Conservation (phyloP, 2,113 vertebrate species). For the Chionis minor region DNA sequence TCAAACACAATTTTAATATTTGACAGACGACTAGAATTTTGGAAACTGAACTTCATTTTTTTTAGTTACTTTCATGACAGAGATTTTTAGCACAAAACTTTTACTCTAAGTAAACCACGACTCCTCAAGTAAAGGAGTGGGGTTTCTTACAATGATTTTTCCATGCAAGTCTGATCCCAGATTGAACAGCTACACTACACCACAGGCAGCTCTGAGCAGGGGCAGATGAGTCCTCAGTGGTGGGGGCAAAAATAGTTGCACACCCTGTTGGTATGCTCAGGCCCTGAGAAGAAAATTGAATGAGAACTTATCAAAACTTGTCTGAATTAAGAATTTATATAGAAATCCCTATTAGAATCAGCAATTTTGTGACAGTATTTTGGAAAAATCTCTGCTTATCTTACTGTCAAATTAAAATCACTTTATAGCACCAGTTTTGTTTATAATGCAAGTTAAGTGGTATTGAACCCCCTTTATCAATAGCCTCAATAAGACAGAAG, state of each 20-base stretch:
- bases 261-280: background rate
- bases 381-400: background rate
- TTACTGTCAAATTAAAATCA: background rate
- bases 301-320: background rate
- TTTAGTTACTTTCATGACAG: background rate
- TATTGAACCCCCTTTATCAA: background rate
- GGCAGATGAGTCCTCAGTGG: rapidly evolving
- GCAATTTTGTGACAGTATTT: background rate
- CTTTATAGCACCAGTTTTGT: background rate
- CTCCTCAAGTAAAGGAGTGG: background rate
- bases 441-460: background rate
- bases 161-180: background rate
- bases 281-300: background rate
- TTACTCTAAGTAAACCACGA: background rate
- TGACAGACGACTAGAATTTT: background rate
- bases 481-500: background rate
- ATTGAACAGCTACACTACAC: rapidly evolving
- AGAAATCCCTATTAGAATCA: background rate
- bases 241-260: background rate
- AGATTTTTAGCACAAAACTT: background rate
- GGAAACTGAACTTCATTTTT: background rate
- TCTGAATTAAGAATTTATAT: background rate
- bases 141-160: background rate
- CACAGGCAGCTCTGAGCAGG: background rate
- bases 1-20: background rate